Evolutionary conservation across 2,113 vertebrate genomes (phyloP), one percentile per base, ranked within the genome.

Genomic region (Rynchops niger): DNA sequence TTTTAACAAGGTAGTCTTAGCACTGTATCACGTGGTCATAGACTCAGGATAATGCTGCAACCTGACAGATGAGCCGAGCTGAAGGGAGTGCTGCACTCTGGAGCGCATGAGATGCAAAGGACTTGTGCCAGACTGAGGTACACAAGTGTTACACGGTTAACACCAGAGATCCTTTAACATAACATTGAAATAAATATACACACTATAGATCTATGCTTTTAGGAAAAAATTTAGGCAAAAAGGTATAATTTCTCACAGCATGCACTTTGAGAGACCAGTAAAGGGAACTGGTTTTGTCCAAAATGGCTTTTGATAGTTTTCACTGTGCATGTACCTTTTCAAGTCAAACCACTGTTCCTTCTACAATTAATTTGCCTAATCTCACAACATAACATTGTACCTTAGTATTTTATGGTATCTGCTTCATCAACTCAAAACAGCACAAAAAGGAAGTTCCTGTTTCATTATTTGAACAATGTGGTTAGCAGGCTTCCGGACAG

Each of bases 61-160:
- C 13, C 45, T 53, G 42, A 15, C 50, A 26, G n/a, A 40, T 0
- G 7, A 30, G 62, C 36, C 0, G 19, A 49, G 47, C 21, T 53
- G 20, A 17, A 40, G 69, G n/a, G 40, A 0, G 5, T 13, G 40
- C 38, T 14, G 58, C 11, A 0, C 25, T 42, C 82, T 69, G 3
- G 32, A 70, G 42, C 8, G 4, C 0, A 4, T 0, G 2, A 52
- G 49, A 2, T 20, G 30, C 19, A 5, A 2, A 0, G 13, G 38
- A 9, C 50, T 49, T 16, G 11, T 14, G 42, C 25, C n/a, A 9
- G 12, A 2, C 12, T 17, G 19, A 63, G 66, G 26, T 8, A 15
- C 8, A 3, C 3, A 49, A 6, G 11, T 15, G 19, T 1, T 36
- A 61, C 22, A 10, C 15, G n/a, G n/a, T 15, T 62, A 38, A 38